Conservation (phyloP, 2,113 vertebrate genomes). For the Silurus meridionalis region DNA sequence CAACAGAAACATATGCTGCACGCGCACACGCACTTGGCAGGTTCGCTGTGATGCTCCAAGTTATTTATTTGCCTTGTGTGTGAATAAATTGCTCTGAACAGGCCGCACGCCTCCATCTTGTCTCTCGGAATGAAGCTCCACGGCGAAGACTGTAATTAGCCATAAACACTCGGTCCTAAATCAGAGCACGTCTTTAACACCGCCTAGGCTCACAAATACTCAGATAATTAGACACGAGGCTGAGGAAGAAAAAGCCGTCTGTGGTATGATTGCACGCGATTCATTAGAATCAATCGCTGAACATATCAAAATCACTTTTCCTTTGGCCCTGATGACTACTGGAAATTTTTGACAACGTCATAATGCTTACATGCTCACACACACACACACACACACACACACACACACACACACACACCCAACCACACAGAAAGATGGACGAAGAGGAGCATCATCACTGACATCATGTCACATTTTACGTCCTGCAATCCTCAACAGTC, state of each 20-base stretch:
- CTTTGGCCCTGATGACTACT: too few relatives aligned
- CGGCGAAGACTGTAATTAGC: conserved; percentile 23
- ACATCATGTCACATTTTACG: background rate
- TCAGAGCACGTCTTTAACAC: background rate
- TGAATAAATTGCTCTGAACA: conserved; percentile 30
- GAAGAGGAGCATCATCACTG: background rate
- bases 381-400: too few relatives aligned
- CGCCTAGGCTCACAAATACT: background rate
- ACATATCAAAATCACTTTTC: background rate
- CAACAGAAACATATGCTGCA: conserved; percentile 19
- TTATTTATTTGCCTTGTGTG: conserved; percentile 23
- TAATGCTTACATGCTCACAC: too few relatives aligned
- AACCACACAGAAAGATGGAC: background rate
- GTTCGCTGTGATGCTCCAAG: conserved; percentile 18
- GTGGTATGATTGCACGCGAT: background rate
- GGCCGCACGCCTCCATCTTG: conserved; percentile 15
- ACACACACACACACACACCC: too few relatives aligned
- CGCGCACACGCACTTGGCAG: background rate
- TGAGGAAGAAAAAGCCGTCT: background rate
- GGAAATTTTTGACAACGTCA: too few relatives aligned
- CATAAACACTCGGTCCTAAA: conserved; percentile 14
- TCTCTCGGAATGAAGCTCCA: background rate
- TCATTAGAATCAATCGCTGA: background rate
- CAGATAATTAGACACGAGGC: background rate
- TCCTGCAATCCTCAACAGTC: background rate